Evolutionary conservation across 1,140 invertebrate genomes (phyloP), one percentile per base, ranked within the genome.

Genomic region (Sminthurinus signatus): DNA sequence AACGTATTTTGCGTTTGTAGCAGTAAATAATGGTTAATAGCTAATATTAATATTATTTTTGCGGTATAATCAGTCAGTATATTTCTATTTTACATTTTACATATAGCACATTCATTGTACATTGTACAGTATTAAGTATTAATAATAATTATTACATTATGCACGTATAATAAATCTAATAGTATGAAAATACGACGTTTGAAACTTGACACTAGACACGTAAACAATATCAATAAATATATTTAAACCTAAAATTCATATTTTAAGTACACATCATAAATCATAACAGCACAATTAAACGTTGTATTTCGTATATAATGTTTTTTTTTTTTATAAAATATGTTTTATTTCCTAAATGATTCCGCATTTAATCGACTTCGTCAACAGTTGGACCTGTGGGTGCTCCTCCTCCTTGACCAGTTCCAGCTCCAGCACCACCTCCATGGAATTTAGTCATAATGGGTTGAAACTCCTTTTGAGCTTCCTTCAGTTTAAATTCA

Each of bases 401-500:
- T 3, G 29, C 21, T 19, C 29, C 54, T 12, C 31, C 54, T 14
- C 50, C 50, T 8, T 19, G 10, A 4, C 21, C 50, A 14, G 50
- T 28, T 25, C 25, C 2, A 28, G 3, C 31, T 28, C 54, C 54
- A 8, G 32, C 32, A 5, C 32, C 32, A 36, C 32, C 29, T 39
- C 54, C 54, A 23, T 77, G 74, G 29, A 77, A 52, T 52, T 76
- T 76, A 39, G 71, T 67, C 70, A 76, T 75, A 32, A 76, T 70
- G 0, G 71, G 70, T 23, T 64, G 61, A 28, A 63, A 69, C 4
- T 71, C 72, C 39, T 73, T 76, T 61, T 78, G 74, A 14, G 82
- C 27, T 60, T 82, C 80, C 60, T 79, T 71, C 23, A 75, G 31
- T 62, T 77, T 74, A 39, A 75, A 65, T 28, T 80, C 72, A 43